phyloP scores from a whole-genome alignment of 2,797 vertebrate species.

The Sardinella longiceps region DNA sequence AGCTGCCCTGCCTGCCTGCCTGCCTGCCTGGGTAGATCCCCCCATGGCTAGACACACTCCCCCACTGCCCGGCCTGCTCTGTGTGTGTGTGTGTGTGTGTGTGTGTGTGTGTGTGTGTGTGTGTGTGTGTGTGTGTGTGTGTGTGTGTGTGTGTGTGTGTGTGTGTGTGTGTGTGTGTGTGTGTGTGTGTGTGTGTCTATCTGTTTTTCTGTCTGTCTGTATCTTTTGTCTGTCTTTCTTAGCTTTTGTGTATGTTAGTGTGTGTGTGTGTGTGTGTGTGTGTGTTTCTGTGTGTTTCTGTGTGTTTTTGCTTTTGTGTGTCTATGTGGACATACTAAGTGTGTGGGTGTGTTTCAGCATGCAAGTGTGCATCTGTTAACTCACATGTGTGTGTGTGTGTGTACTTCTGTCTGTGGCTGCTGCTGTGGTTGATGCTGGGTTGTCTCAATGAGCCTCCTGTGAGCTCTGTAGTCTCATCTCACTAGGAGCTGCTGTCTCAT shows the following conservation, averaged over 20 bases:
- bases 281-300: background rate
- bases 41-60: background rate
- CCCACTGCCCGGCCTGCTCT: background rate
- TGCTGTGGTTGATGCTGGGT: background rate
- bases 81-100: constrained; percentile 22
- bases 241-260: constrained; percentile 27
- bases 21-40: background rate
- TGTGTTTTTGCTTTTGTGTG: background rate
- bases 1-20: too few species aligned
- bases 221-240: too few species aligned
- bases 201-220: background rate
- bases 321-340: background rate
- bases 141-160: background rate
- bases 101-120: constrained; percentile 24
- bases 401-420: background rate
- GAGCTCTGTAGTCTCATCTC: background rate
- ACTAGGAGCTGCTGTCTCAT: background rate
- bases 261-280: background rate
- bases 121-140: constrained; percentile 13
- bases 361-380: too few species aligned
- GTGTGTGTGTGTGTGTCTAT: constrained; percentile 19
- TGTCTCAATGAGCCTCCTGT: constrained; percentile 13
- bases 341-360: too few species aligned
- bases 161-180: background rate
- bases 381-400: background rate